phyloP scores from a whole-genome alignment of 2,113 vertebrate genomes.

The Amia ocellicauda region DNA sequence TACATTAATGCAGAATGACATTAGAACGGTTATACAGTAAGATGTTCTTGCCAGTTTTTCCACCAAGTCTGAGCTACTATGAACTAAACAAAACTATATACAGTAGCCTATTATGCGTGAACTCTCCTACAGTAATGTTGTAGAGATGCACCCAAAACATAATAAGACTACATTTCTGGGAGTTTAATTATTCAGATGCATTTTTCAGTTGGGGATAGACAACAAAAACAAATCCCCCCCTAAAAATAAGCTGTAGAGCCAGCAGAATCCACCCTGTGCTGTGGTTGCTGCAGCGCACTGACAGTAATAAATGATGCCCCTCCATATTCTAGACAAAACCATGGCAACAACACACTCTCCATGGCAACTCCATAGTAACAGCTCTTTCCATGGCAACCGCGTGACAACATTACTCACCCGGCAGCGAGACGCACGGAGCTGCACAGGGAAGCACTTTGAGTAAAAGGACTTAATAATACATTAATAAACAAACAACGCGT shows the following conservation, averaged over 20 bases:
- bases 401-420: slow-evolving; percentile 17
- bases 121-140: too few relatives aligned
- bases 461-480: slow-evolving; percentile 31
- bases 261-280: slow-evolving; percentile 7
- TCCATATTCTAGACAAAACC: slow-evolving; percentile 43
- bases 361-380: slow-evolving; percentile 50
- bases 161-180: background rate
- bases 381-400: slow-evolving; percentile 25
- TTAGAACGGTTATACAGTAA: too few relatives aligned
- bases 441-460: background rate
- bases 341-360: slow-evolving; percentile 57
- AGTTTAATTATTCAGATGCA: background rate
- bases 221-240: background rate
- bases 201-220: background rate
- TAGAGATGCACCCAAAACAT: background rate
- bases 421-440: slow-evolving; percentile 31
- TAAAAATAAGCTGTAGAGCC: slow-evolving; percentile 26
- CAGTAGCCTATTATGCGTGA: too few relatives aligned
- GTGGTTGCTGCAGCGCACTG: slow-evolving; percentile 26
- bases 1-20: too few relatives aligned
- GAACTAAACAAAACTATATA: too few relatives aligned
- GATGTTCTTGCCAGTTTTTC: too few relatives aligned
- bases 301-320: slow-evolving; percentile 56
- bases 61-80: too few relatives aligned
- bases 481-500: too few relatives aligned